Evolutionary conservation across 2,797 vertebrate species (phyloP).

Genomic region (Microctenopoma lineatum): DNA sequence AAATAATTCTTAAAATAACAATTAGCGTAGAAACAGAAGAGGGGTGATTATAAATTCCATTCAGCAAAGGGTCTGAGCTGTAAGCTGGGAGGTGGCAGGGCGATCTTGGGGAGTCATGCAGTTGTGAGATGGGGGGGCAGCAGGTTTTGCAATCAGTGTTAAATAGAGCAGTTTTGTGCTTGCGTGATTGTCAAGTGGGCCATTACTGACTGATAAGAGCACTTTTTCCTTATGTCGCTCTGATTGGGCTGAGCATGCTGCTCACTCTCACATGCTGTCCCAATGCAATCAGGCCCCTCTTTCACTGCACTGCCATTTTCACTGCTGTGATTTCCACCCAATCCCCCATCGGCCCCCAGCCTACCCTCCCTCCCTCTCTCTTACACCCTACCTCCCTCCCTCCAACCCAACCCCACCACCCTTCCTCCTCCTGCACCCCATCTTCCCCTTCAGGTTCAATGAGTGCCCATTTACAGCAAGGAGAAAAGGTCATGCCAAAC

Average conservation of each 20-base stretch:
- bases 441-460: slow-evolving; percentile 71
- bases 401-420: neutral
- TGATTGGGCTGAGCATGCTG: slow-evolving; percentile 92
- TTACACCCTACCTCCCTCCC: neutral
- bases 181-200: slow-evolving; percentile 99
- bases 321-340: slow-evolving; percentile 85
- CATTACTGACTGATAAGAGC: slow-evolving; percentile 96
- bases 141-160: slow-evolving; percentile 96
- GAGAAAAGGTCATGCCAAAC: slow-evolving; percentile 83
- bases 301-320: slow-evolving; percentile 85
- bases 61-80: slow-evolving; percentile 87
- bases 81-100: slow-evolving; percentile 65
- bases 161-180: slow-evolving; percentile 96
- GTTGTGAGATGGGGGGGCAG: slow-evolving; percentile 66
- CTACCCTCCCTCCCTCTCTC: slow-evolving; percentile 12
- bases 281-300: slow-evolving; percentile 92
- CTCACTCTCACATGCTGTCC: slow-evolving; percentile 85
- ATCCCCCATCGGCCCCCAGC: slow-evolving; percentile 49
- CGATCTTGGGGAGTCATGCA: slow-evolving; percentile 73
- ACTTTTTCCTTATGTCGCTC: slow-evolving; percentile 83
- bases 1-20: slow-evolving; percentile 87
- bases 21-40: slow-evolving; percentile 88
- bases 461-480: slow-evolving; percentile 75
- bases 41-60: slow-evolving; percentile 95
- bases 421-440: slow-evolving; percentile 33